Conservation (phyloP, 1,140 invertebrate genomes). For the Drosophila burlai region DNA sequence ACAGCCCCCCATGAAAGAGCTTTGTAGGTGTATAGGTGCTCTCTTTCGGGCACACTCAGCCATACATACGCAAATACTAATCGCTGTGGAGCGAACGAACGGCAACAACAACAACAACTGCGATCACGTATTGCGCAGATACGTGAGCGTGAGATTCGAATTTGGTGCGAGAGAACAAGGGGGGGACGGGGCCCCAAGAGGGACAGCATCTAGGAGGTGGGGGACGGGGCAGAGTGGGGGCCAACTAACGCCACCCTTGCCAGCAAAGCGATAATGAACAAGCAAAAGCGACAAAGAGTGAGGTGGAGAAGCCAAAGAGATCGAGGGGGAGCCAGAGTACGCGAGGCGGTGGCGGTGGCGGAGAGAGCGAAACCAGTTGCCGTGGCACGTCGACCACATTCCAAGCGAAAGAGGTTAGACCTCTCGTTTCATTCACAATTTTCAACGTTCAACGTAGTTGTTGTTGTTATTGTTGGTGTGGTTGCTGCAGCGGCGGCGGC, state of each 20-base stretch:
- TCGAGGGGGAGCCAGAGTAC: constrained; percentile 10
- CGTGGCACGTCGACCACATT: constrained; percentile 77
- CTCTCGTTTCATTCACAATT: constrained; percentile 81
- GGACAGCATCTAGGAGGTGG: constrained; percentile 25
- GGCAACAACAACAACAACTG: constrained; percentile 25
- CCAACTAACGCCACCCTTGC: constrained; percentile 71
- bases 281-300: constrained; percentile 32
- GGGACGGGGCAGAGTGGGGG: constrained; percentile 28
- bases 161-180: constrained; percentile 15
- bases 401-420: constrained; percentile 74
- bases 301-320: constrained; percentile 15
- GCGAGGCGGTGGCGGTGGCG: background rate
- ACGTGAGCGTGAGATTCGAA: constrained; percentile 56
- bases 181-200: constrained; percentile 11
- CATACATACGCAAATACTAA: constrained; percentile 58
- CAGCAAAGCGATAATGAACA: constrained; percentile 77
- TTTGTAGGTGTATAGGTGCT: constrained; percentile 32
- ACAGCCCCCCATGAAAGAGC: constrained; percentile 26
- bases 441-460: constrained; percentile 44
- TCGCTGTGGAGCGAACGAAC: constrained; percentile 32
- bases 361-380: constrained; percentile 63
- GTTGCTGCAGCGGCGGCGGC: constrained; percentile 22
- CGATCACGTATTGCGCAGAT: constrained; percentile 68
- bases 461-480: constrained; percentile 12
- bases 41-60: constrained; percentile 49